Conservation (phyloP, 2,113 vertebrate species). For the Dryoscopus gambensis region DNA sequence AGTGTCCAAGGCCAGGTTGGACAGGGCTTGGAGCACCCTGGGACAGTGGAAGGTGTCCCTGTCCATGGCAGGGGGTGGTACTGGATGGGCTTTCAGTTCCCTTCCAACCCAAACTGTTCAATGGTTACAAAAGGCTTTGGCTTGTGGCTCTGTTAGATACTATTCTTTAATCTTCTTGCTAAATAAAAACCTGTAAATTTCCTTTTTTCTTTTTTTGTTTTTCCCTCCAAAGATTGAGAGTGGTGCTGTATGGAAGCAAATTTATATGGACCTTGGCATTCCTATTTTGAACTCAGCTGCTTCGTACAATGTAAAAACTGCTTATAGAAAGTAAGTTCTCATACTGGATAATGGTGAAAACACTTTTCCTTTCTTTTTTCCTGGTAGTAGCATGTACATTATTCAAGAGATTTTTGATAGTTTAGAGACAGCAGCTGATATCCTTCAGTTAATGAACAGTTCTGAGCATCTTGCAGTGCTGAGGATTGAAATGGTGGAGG, state of each 20-base stretch:
- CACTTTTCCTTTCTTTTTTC: background rate
- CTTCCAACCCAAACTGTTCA: background rate
- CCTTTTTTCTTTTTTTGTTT: background rate
- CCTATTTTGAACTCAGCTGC: conserved; percentile 97
- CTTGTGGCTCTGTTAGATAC: background rate
- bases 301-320: conserved; percentile 98
- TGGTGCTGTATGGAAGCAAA: conserved; percentile 97
- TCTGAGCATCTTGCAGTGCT: background rate
- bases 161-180: background rate
- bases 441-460: background rate
- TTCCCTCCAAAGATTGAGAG: conserved; percentile 84
- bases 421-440: background rate
- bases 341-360: background rate
- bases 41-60: background rate
- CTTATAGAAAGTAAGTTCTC: conserved; percentile 93
- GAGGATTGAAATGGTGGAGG: background rate
- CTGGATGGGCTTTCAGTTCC: background rate
- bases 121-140: background rate
- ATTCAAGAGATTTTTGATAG: background rate
- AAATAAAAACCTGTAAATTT: background rate
- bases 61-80: background rate
- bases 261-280: conserved; percentile 99
- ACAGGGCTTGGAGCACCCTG: background rate
- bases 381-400: background rate
- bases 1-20: background rate